Percentiles rank a stretch among this genome's conserved stretches.
Conservation (phyloP, 2,888 invertebrate species). For the Polydrusus tereticollis region DNA sequence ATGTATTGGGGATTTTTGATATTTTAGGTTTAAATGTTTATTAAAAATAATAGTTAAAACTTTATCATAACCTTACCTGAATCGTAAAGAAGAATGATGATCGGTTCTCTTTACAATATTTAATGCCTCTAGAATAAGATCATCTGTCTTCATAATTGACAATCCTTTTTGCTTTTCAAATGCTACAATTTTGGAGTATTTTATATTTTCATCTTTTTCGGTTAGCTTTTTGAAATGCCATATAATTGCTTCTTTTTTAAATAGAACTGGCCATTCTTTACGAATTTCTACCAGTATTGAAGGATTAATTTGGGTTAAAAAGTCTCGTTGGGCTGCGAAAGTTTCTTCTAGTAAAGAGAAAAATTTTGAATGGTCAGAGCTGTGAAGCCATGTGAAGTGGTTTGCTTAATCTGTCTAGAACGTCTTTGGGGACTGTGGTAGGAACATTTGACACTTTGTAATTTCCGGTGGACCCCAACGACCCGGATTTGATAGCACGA, state of each 20-base stretch:
- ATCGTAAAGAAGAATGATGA: not conserved
- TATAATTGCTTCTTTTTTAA: not conserved
- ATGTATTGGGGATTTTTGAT: too few species aligned
- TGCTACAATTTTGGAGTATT: not conserved
- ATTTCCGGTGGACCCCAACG: too few species aligned
- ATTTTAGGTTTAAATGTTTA: too few species aligned
- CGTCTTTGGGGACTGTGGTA: too few species aligned
- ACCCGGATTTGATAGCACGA: too few species aligned
- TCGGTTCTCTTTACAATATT: not conserved
- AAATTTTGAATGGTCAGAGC: not conserved
- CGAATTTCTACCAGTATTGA: not conserved
- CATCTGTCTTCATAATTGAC: not conserved
- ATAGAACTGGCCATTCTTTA: not conserved
- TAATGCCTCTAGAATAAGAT: not conserved
- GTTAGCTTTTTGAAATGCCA: not conserved
- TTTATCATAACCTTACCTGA: too few species aligned
- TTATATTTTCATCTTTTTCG: not conserved
- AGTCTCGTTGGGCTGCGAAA: not conserved
- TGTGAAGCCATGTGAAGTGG: too few species aligned
- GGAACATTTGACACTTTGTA: too few species aligned
- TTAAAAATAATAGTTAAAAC: too few species aligned
- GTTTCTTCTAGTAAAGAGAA: not conserved
- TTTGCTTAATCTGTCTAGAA: too few species aligned
- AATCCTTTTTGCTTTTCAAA: not conserved
- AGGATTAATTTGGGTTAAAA: not conserved